A percentile compares a stretch with the other conserved stretches of the same genome.
phyloP scores from a whole-genome alignment of 1,140 invertebrate genomes.

The Drosophila melanogaster region Release_6_plus_ISO1_MT NC_004354.4:2770001-2770500 shows the following conservation, averaged over 20 bases:
- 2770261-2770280: conserved; percentile 23
- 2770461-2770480: conserved; percentile 4
- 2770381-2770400: too few species aligned
- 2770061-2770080: background rate
- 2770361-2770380: too few species aligned
- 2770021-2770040: conserved; percentile 73
- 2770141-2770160: conserved; percentile 68
- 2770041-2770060: conserved; percentile 42
- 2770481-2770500: background rate
- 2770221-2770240: background rate
- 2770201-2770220: conserved; percentile 23
- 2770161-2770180: conserved; percentile 76
- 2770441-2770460: too few species aligned
- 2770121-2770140: conserved; percentile 47
- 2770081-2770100: background rate
- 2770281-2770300: conserved; percentile 13
- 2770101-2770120: conserved; percentile 38
- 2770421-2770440: too few species aligned
- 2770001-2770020: conserved; percentile 66
- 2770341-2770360: background rate
- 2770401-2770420: too few species aligned
- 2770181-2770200: conserved; percentile 35
- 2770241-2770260: background rate
- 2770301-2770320: background rate
- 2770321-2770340: background rate